Conservation (phyloP, 2,888 invertebrate species). For the Heliothis peltigera region DNA sequence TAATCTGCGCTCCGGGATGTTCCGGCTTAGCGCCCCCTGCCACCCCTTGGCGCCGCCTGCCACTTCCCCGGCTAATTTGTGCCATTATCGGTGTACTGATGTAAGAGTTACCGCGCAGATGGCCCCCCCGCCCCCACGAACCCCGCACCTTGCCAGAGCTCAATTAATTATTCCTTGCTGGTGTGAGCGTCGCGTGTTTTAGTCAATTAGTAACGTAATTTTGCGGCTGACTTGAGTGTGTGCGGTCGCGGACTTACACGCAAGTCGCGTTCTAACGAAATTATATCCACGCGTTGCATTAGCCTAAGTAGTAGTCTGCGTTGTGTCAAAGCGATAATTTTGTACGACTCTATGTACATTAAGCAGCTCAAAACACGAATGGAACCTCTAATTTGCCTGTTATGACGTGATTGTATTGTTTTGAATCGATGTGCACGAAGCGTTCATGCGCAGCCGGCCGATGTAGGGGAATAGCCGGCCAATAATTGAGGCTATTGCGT, state of each 20-base stretch:
- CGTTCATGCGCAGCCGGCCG: conserved; percentile 70
- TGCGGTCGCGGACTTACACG: conserved; percentile 80
- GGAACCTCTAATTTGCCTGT: conserved; percentile 64
- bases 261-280: conserved; percentile 75
- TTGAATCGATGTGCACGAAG: conserved; percentile 60
- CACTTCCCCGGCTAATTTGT: conserved; percentile 89
- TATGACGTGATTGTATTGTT: conserved; percentile 69
- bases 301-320: conserved; percentile 41
- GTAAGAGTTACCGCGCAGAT: conserved; percentile 90
- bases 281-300: conserved; percentile 56
- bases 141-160: conserved; percentile 82
- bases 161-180: conserved; percentile 90
- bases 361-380: conserved; percentile 53
- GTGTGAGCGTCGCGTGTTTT: conserved; percentile 90
- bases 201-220: conserved; percentile 90
- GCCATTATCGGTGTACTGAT: conserved; percentile 90
- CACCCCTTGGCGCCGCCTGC: conserved; percentile 77
- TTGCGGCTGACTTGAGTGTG: conserved; percentile 89
- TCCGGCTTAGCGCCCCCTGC: conserved; percentile 88
- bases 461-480: conserved; percentile 75
- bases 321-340: conserved; percentile 37
- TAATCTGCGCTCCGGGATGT: conserved; percentile 90
- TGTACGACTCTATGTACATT: conserved; percentile 50
- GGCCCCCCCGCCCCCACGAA: conserved; percentile 73
- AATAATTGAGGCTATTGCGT: conserved; percentile 86